Percentiles rank a stretch among this genome's conserved stretches.
Evolutionary conservation across 2,888 invertebrate genomes (phyloP).

Genomic region (Pyralis farinalis): DNA sequence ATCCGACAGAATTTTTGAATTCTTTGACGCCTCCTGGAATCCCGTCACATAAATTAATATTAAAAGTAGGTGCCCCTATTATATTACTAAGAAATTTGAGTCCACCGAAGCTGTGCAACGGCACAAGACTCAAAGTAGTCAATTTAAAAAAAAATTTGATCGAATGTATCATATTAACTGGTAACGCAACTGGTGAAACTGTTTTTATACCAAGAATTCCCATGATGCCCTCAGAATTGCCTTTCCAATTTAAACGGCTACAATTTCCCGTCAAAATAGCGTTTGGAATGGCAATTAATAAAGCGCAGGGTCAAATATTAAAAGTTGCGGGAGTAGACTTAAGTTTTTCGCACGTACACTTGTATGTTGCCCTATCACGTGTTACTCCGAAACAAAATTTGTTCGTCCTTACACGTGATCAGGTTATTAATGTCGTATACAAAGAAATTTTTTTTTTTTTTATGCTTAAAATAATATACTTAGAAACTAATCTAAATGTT

Average conservation of each 20-base stretch:
- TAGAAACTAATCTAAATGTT: too few species aligned
- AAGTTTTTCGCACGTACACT: constrained; percentile 13
- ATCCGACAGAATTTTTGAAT: constrained; percentile 15
- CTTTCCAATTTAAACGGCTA: constrained; percentile 23
- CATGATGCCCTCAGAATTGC: constrained; percentile 23
- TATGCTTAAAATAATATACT: too few species aligned
- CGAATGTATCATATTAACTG: constrained; percentile 27
- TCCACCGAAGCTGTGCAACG: constrained; percentile 24
- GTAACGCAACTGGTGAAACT: constrained; percentile 23
- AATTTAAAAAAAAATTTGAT: constrained; percentile 26
- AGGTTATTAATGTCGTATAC: not conserved
- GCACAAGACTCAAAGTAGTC: constrained; percentile 20
- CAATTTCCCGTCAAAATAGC: constrained; percentile 19
- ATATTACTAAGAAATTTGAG: constrained; percentile 23
- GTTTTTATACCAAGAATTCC: constrained; percentile 20
- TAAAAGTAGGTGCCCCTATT: constrained; percentile 27
- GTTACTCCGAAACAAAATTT: constrained; percentile 7
- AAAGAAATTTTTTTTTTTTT: constrained; percentile 16
- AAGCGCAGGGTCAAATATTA: constrained; percentile 10
- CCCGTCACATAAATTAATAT: constrained; percentile 22
- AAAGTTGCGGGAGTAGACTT: constrained; percentile 11
- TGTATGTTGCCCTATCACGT: constrained; percentile 12
- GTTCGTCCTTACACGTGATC: constrained; percentile 6
- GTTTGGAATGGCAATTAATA: constrained; percentile 12
- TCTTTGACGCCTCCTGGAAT: constrained; percentile 14